A percentile compares a stretch with the other conserved stretches of the same genome.
These are phyloP conservation scores for Poecile montanus DNA, from an alignment of 2,797 vertebrate species.

Conservation along the genomic window DNA sequence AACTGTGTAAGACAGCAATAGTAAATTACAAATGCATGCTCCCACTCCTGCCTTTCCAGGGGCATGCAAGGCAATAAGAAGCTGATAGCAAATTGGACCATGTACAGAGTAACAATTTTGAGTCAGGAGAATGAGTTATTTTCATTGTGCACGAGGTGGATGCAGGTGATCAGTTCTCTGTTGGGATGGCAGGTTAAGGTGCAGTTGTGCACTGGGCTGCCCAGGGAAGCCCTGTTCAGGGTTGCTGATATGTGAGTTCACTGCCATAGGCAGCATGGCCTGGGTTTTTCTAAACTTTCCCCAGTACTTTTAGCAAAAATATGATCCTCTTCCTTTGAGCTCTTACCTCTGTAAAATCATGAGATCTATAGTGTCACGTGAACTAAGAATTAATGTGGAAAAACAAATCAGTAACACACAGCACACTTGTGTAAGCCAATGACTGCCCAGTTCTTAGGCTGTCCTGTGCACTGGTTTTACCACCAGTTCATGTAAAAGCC, in stretches of 20 bases:
- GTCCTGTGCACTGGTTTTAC: neutral
- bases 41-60: neutral
- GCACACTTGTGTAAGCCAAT: neutral
- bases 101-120: neutral
- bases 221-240: neutral
- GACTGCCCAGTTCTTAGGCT: neutral
- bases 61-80: neutral
- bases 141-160: neutral
- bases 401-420: neutral
- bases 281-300: neutral
- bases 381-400: neutral
- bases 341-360: neutral
- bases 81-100: neutral
- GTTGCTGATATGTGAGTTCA: rapidly evolving
- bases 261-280: rapidly evolving
- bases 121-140: neutral
- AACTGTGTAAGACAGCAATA: neutral
- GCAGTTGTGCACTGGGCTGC: neutral
- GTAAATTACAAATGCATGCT: neutral
- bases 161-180: neutral
- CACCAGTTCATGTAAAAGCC: neutral
- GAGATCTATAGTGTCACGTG: neutral
- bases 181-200: neutral
- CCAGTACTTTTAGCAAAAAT: neutral
- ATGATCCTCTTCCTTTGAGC: neutral